Evolutionary conservation across 2,888 invertebrate species (phyloP).

Genomic region (Lasioglossum oenotherae): DNA sequence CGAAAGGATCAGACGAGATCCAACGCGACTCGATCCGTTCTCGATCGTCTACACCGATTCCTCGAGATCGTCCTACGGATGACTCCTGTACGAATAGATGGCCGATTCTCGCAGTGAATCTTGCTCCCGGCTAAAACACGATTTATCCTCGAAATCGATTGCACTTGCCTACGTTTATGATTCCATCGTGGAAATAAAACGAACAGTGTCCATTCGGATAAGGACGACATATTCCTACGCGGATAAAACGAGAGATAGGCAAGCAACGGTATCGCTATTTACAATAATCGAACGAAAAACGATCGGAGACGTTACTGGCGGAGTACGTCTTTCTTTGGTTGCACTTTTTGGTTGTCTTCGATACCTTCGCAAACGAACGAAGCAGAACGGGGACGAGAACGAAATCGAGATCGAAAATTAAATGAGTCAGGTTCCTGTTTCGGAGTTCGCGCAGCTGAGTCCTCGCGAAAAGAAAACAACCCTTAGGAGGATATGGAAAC

Average conservation of each 20-base stretch:
- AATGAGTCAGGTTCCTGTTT: neutral
- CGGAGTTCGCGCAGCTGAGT: neutral
- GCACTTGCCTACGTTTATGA: neutral
- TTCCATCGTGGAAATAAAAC: neutral
- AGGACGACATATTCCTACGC: neutral
- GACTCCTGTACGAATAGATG: neutral
- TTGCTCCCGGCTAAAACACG: neutral
- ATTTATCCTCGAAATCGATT: neutral
- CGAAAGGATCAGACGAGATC: neutral
- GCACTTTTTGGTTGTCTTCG: neutral
- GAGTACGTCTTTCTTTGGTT: neutral
- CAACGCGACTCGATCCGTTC: neutral
- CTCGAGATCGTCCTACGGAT: neutral
- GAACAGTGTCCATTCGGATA: neutral
- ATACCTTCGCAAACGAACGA: neutral
- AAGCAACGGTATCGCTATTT: constrained; percentile 14
- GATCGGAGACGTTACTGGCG: neutral
- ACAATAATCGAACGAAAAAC: neutral
- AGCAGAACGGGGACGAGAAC: neutral
- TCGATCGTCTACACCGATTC: neutral
- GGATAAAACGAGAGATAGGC: neutral
- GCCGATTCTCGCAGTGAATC: neutral
- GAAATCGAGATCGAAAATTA: neutral
- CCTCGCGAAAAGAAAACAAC: neutral
- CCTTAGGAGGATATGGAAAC: constrained; percentile 84